These are phyloP conservation scores for Alsophila aescularia DNA, from an alignment of 2,888 invertebrate species.

Conservation along the genomic window DNA sequence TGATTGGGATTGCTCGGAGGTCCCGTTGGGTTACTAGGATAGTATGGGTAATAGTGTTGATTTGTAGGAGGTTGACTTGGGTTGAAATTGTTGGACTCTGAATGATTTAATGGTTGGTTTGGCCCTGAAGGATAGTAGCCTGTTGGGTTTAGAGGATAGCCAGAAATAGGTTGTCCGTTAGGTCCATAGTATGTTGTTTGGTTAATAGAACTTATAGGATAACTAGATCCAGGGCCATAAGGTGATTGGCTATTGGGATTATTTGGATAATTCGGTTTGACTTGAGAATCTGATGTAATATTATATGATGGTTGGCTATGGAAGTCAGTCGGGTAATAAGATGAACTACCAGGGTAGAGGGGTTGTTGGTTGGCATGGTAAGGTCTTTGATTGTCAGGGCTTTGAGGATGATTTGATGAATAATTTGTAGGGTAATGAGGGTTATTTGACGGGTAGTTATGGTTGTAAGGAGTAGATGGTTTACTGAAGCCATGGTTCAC, in stretches of 20 bases:
- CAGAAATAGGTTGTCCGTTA: slow-evolving; percentile 6
- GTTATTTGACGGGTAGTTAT: neutral
- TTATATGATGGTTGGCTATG: slow-evolving; percentile 25
- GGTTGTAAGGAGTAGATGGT: slow-evolving; percentile 13
- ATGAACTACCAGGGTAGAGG: slow-evolving; percentile 24
- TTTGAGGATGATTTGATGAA: slow-evolving; percentile 27
- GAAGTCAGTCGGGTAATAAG: slow-evolving; percentile 26
- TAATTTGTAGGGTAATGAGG: slow-evolving; percentile 12
- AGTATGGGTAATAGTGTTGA: slow-evolving; percentile 16
- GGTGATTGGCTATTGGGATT: slow-evolving; percentile 11
- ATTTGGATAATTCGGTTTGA: slow-evolving; percentile 20
- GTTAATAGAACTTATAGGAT: slow-evolving; percentile 6
- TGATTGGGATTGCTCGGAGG: slow-evolving; percentile 21
- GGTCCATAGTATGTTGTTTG: slow-evolving; percentile 1
- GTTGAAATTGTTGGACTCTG: slow-evolving; percentile 9
- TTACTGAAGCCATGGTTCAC: slow-evolving; percentile 11
- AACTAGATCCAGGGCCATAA: slow-evolving; percentile 3
- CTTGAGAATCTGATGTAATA: slow-evolving; percentile 29
- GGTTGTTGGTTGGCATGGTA: slow-evolving; percentile 28
- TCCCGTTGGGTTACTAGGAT: slow-evolving; percentile 12
- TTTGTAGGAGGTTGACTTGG: slow-evolving; percentile 18
- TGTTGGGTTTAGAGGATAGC: slow-evolving; percentile 2
- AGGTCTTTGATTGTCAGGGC: slow-evolving; percentile 34
- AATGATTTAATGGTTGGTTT: slow-evolving; percentile 1
- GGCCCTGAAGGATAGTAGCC: slow-evolving; percentile 21